These are phyloP conservation scores for Graptemys geographica DNA, from an alignment of 2,797 vertebrate genomes.

Conservation along the genomic window DNA sequence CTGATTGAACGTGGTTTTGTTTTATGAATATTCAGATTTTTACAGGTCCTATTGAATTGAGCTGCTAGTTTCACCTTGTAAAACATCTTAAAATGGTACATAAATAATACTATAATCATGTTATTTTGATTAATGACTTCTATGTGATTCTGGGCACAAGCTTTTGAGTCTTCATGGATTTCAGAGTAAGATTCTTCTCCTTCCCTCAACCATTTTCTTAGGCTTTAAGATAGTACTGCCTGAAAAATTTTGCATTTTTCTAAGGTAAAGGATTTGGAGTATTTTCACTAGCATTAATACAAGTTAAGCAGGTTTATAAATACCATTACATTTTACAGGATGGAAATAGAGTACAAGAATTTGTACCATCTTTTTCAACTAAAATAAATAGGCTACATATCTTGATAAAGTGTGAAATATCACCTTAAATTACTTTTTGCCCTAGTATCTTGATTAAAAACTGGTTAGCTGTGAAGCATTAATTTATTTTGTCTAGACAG, in stretches of 20 bases:
- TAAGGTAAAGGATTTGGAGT: background rate
- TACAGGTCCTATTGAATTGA: background rate
- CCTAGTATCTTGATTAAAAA: constrained; percentile 59
- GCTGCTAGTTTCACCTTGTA: background rate
- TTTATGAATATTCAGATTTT: background rate
- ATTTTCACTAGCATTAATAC: background rate
- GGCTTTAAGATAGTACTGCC: background rate
- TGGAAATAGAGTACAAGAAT: background rate
- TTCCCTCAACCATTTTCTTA: background rate
- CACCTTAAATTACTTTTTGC: constrained; percentile 50
- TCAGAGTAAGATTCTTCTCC: background rate
- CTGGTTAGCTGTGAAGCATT: constrained; percentile 48
- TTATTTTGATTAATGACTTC: constrained; percentile 11
- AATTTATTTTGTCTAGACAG: constrained; percentile 61
- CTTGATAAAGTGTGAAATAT: constrained; percentile 51
- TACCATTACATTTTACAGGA: background rate
- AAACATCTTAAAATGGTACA: background rate
- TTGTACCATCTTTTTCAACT: constrained; percentile 18
- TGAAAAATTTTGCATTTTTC: background rate
- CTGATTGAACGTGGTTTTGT: background rate
- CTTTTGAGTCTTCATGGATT: background rate
- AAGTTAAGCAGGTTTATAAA: background rate
- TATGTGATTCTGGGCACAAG: background rate
- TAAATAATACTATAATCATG: background rate
- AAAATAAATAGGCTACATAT: constrained; percentile 47